Evolutionary conservation across 1,140 invertebrate genomes (phyloP).

Genomic region (Riptortus pedestris): DNA sequence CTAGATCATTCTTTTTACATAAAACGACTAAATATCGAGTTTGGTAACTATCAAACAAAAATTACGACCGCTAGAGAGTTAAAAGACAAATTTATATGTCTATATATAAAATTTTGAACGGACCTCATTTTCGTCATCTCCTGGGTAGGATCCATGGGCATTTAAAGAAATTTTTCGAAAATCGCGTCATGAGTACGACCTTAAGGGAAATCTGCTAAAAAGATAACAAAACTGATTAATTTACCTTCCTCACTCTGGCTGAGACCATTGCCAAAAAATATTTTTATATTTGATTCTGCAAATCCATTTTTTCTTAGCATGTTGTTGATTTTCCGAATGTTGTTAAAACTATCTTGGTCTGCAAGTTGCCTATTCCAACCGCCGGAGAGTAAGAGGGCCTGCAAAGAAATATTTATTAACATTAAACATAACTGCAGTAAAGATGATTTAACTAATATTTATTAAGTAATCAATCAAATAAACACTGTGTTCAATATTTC

Average conservation of each 20-base stretch:
- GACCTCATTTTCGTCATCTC: too few species aligned
- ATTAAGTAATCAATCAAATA: conserved; percentile 1
- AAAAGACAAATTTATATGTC: too few species aligned
- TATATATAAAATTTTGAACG: too few species aligned
- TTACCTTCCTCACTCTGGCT: conserved; percentile 25
- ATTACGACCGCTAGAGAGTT: too few species aligned
- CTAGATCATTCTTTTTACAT: too few species aligned
- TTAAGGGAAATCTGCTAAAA: too few species aligned
- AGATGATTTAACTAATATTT: too few species aligned
- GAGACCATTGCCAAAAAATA: conserved; percentile 45
- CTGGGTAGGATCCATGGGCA: too few species aligned
- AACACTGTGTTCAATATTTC: neutral
- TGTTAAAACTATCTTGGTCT: conserved; percentile 34
- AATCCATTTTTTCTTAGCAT: conserved; percentile 43
- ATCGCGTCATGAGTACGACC: too few species aligned
- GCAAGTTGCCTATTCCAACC: conserved; percentile 44
- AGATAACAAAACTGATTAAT: neutral
- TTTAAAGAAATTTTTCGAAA: too few species aligned
- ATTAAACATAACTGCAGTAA: neutral
- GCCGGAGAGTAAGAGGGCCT: conserved; percentile 45
- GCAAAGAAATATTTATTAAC: conserved; percentile 22
- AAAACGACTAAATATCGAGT: too few species aligned
- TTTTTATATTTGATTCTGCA: conserved; percentile 41
- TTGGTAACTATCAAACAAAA: too few species aligned
- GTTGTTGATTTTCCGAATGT: conserved; percentile 38